Percentiles rank a stretch among this genome's conserved stretches.
phyloP scores from a whole-genome alignment of 1,140 invertebrate genomes.

The Magallana angulata region DNA sequence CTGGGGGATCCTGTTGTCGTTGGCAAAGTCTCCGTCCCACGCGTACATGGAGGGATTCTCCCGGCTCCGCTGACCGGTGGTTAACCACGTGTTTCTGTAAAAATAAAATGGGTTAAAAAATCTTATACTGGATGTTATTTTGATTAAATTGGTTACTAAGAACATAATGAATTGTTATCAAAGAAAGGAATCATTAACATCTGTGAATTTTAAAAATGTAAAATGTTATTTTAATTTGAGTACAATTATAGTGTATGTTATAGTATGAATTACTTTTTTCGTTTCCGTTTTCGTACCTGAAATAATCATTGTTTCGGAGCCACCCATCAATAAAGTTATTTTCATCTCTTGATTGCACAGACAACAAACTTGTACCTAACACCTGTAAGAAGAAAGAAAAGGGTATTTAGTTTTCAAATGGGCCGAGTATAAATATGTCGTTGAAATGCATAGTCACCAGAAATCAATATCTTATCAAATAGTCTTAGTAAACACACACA shows the following conservation, averaged over 20 bases:
- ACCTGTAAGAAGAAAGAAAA: slow-evolving; percentile 33
- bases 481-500: no score
- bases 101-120: not conserved
- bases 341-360: slow-evolving; percentile 24
- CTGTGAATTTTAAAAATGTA: no score
- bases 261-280: not conserved
- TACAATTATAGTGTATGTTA: not conserved
- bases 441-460: no score
- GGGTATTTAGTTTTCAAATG: not conserved
- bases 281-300: slow-evolving; percentile 39
- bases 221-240: no score
- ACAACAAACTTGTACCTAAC: slow-evolving; percentile 34
- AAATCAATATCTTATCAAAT: no score
- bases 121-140: no score
- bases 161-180: not conserved
- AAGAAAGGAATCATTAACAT: no score
- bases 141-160: not conserved
- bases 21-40: slow-evolving; percentile 46
- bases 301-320: slow-evolving; percentile 41
- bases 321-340: slow-evolving; percentile 51
- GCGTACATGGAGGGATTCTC: slow-evolving; percentile 1
- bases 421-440: no score
- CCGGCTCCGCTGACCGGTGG: slow-evolving; percentile 48
- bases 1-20: slow-evolving; percentile 16
- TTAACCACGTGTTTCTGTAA: slow-evolving; percentile 54